Evolutionary conservation across 2,797 vertebrate genomes (phyloP), one percentile per base, ranked within the genome.

Genomic region (Varecia variegata): DNA sequence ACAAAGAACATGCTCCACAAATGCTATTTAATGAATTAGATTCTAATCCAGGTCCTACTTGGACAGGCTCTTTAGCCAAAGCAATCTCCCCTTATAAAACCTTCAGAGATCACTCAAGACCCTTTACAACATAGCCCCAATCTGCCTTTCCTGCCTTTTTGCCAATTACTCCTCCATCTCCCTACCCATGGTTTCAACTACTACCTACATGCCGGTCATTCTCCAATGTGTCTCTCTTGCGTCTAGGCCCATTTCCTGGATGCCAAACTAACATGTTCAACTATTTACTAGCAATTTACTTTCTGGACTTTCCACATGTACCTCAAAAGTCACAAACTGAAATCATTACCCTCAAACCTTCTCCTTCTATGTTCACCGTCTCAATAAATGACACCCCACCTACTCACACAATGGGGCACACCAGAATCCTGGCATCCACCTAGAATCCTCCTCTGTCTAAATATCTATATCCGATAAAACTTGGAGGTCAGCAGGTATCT

Each of bases 11-110:
- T 13, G 45, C 3, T n/a, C 21, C 14, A 23, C 35, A 65, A 9
- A 68, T 43, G 14, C 30, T 62, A 54, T 18, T 87, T 65, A 90
- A 77, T 90, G 65, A 83, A 68, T 84, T 23, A 35, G 43, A 23
- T 38, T 84, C n/a, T 74, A 62, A 88, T 35, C 60, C 43, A 40
- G 27, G 3, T 77, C 65, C 25, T 40, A 25, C 11, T 56, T 65
- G 50, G 21, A 45, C 18, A 88, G 7, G 4, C 12, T 91, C 76
- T 68, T 65, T 74, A 67, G 50, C 35, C 5, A 32, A 89, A 54
- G 35, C 10, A 87, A 23, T 23, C 47, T 95, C 35, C 14, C 52
- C 10, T 68, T 54, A 13, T 40, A 60, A 92, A 70, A 40, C 18
- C 30, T 54, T 62, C 2, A 6, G 10, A 17, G 50, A 35, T 67